phyloP scores from a whole-genome alignment of 1,140 invertebrate species.

The Macrocentrus cingulum region DNA sequence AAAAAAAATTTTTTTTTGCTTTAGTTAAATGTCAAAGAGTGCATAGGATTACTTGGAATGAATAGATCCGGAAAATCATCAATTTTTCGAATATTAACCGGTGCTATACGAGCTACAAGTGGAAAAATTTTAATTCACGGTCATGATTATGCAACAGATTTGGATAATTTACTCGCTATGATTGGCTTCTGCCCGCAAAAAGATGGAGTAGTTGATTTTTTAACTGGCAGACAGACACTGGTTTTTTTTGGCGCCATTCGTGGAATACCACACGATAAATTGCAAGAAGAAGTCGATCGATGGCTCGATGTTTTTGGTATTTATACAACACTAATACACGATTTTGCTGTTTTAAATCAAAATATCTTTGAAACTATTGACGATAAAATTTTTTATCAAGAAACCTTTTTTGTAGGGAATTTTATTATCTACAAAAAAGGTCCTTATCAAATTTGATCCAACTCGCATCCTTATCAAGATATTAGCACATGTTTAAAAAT shows the following conservation, averaged over 20 bases:
- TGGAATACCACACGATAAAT: slow-evolving; percentile 64
- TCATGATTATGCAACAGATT: slow-evolving; percentile 23
- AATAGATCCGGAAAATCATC: slow-evolving; percentile 81
- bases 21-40: slow-evolving; percentile 68
- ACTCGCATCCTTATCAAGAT: too few relatives aligned
- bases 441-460: too few relatives aligned
- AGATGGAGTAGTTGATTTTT: slow-evolving; percentile 78
- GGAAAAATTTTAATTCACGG: slow-evolving; percentile 49
- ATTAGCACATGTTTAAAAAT: slow-evolving; percentile 13
- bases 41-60: slow-evolving; percentile 84
- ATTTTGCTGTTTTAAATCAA: too few relatives aligned
- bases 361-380: too few relatives aligned
- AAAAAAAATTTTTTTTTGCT: background rate
- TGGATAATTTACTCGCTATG: slow-evolving; percentile 34
- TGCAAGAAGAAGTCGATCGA: slow-evolving; percentile 57
- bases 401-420: too few relatives aligned
- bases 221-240: slow-evolving; percentile 80
- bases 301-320: slow-evolving; percentile 64
- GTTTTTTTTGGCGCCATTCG: slow-evolving; percentile 73
- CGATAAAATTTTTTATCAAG: too few relatives aligned
- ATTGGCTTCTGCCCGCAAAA: slow-evolving; percentile 84
- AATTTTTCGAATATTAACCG: slow-evolving; percentile 85
- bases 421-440: too few relatives aligned
- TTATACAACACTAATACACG: slow-evolving; percentile 13
- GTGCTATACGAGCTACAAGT: slow-evolving; percentile 65